Evolutionary conservation across 1,140 invertebrate genomes (phyloP), one percentile per base, ranked within the genome.

Genomic region (Drosophila baimaii): DNA sequence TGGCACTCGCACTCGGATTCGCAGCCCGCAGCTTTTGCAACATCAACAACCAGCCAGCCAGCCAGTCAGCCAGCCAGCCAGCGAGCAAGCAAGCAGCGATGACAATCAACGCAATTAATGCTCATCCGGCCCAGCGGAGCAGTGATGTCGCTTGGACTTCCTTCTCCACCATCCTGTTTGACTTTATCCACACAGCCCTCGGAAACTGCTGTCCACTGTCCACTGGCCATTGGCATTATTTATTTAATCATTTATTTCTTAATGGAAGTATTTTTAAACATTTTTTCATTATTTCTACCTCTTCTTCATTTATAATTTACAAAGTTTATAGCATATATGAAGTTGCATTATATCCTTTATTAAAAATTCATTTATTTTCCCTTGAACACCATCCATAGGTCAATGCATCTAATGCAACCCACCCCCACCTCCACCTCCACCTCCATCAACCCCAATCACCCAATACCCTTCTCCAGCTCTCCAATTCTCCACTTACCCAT

Each of bases 81-180:
- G 75, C 82, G 77, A 69, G 59, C 58, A 85, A 15, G 47, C 69
- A 81, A 77, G 72, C 75, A 84, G 88, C 84, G 77, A 86, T 83
- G 77, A 88, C 78, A 89, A 88, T 88, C 84, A 88, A 88, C 80
- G 73, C 84, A 88, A 88, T 88, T 88, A 88, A 88, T 88, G 84
- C 84, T 88, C 84, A 88, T 88, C 84, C 84, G 84, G 84, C 84
- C 84, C 73, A 57, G 41, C 66, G 54, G 51, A 79, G 62, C 59
- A 62, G 47, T 49, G 49, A 58, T 63, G 65, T 33, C 21, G 46
- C 57, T 78, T 75, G 51, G 54, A 58, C 74, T 52, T 78, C 73
- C 62, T 56, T 57, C 66, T 61, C 33, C 65, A 71, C 33, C 65
- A 71, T 71, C 65, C 51, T 57, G 68, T 57, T 69, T 27, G 19